Evolutionary conservation across 2,113 vertebrate genomes (phyloP).

Genomic region (Scatophagus argus): DNA sequence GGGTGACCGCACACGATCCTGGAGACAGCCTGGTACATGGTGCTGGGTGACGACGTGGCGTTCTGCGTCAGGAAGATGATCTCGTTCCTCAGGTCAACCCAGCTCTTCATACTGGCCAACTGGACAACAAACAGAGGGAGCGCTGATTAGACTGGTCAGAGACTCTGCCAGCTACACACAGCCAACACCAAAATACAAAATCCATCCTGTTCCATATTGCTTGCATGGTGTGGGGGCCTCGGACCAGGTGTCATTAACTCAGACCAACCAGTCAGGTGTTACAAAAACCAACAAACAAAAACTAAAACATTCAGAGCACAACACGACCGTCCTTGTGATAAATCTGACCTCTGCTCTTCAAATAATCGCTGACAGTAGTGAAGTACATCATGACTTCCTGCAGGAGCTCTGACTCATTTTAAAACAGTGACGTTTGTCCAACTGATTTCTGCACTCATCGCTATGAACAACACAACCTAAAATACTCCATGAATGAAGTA

Average conservation of each 20-base stretch:
- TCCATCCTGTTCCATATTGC: no score
- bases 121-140: background rate
- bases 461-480: no score
- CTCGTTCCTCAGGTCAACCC: constrained; percentile 94
- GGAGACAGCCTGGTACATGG: constrained; percentile 94
- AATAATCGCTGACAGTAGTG: background rate
- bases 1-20: constrained; percentile 96
- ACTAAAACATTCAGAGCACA: no score
- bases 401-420: background rate
- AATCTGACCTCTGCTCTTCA: background rate
- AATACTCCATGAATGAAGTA: background rate
- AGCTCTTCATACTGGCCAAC: constrained; percentile 90
- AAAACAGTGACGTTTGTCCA: background rate
- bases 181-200: no score
- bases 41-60: constrained; percentile 86
- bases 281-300: background rate
- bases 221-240: no score
- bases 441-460: background rate
- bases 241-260: no score
- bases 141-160: background rate
- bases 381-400: background rate
- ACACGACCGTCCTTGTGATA: no score
- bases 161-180: no score
- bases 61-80: constrained; percentile 90
- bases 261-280: no score